Conservation (phyloP, 2,113 vertebrate genomes). For the Antigone vipio region DNA sequence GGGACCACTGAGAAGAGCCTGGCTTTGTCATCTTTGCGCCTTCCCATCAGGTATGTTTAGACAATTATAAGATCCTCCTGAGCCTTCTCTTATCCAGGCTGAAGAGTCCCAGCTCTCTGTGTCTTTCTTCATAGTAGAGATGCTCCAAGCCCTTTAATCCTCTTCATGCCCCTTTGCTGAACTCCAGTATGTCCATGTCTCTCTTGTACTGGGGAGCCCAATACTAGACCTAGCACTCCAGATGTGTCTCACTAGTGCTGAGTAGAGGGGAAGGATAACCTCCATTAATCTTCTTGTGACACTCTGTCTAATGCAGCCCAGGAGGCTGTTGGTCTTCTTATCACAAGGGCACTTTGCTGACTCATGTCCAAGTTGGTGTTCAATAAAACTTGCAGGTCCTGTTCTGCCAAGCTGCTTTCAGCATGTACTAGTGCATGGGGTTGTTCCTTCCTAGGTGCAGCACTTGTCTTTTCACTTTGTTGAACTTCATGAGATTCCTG, state of each 20-base stretch:
- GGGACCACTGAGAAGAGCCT: not conserved
- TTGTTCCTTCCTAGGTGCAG: not conserved
- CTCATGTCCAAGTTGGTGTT: not conserved
- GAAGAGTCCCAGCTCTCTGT: not conserved
- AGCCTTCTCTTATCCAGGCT: not conserved
- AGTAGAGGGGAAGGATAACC: not conserved
- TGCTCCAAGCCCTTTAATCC: not conserved
- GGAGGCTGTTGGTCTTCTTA: not conserved
- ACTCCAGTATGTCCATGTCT: not conserved
- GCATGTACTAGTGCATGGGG: not conserved
- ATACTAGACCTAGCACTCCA: not conserved
- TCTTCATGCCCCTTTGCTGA: not conserved
- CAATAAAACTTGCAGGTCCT: not conserved
- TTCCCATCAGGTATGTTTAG: not conserved
- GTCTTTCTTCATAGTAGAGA: not conserved
- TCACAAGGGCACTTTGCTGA: not conserved
- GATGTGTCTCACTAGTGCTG: not conserved
- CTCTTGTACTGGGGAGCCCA: not conserved
- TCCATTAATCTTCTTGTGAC: not conserved
- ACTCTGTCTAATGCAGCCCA: not conserved
- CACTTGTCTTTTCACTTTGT: not conserved
- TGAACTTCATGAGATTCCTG: not conserved
- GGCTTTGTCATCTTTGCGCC: not conserved
- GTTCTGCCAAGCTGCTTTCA: not conserved
- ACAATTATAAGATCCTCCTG: not conserved